These are phyloP conservation scores for Drosophila punjabiensis DNA, from an alignment of 1,140 invertebrate species.

Conservation along the genomic window DNA sequence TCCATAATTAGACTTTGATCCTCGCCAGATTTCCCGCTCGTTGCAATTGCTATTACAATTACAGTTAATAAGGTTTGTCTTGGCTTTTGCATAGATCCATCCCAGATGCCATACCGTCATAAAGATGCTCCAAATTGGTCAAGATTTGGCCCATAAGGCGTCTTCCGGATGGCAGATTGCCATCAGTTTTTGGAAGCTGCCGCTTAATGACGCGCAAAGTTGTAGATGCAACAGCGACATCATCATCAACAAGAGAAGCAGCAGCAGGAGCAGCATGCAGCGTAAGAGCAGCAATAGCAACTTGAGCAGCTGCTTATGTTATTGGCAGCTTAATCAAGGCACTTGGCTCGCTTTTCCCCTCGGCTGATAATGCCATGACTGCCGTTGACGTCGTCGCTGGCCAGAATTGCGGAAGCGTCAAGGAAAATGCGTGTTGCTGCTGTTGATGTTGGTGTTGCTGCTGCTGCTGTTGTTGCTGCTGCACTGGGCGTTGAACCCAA, in stretches of 20 bases:
- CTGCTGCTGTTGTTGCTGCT: conserved; percentile 20
- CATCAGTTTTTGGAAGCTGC: conserved; percentile 35
- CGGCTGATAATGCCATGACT: conserved; percentile 54
- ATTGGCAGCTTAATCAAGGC: conserved; percentile 67
- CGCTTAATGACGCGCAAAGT: conserved; percentile 57
- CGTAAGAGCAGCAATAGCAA: conserved; percentile 16
- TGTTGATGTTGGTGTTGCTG: conserved; percentile 24
- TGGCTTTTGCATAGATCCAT: conserved; percentile 2
- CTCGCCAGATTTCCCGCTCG: conserved; percentile 3
- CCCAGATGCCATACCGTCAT: not conserved
- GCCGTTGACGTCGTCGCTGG: conserved; percentile 32
- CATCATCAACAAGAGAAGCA: not conserved
- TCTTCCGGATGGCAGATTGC: conserved; percentile 54
- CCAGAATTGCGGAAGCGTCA: conserved; percentile 74
- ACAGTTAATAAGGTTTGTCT: conserved; percentile 2
- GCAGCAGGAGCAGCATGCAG: conserved; percentile 13
- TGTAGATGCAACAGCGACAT: conserved; percentile 35
- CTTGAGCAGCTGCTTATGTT: conserved; percentile 42
- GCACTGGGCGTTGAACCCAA: conserved; percentile 65
- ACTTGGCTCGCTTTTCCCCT: conserved; percentile 15
- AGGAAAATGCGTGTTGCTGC: conserved; percentile 65
- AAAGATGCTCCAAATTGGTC: conserved; percentile 23
- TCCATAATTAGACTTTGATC: conserved; percentile 26
- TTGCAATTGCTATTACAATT: conserved; percentile 14
- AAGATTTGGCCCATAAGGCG: conserved; percentile 22